A percentile compares a stretch with the other conserved stretches of the same genome.
Conservation (phyloP, 2,888 invertebrate species). For the Tetranychus truncatus region DNA sequence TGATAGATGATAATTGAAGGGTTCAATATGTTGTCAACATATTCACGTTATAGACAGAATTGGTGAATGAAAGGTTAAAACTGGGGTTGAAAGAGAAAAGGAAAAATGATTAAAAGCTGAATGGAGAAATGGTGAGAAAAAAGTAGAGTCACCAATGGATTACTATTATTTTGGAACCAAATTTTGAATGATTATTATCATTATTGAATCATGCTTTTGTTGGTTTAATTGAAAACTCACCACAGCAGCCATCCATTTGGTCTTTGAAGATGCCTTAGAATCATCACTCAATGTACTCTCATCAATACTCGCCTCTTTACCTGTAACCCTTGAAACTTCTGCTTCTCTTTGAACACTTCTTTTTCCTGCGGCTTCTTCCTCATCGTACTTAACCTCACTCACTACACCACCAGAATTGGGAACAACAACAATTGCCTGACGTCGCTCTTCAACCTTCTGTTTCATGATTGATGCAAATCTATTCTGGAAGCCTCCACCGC, state of each 20-base stretch:
- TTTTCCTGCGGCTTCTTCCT: neutral
- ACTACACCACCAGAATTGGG: neutral
- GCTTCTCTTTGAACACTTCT: neutral
- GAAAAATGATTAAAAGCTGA: too few relatives aligned
- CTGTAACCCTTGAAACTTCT: neutral
- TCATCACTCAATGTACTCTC: neutral
- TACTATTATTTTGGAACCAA: too few relatives aligned
- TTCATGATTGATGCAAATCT: slow-evolving; percentile 20
- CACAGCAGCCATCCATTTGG: slow-evolving; percentile 27
- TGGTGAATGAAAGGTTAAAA: too few relatives aligned
- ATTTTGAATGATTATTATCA: neutral
- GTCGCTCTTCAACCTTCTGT: slow-evolving; percentile 19
- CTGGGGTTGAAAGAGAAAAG: too few relatives aligned
- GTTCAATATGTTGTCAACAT: neutral
- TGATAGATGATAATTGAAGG: neutral
- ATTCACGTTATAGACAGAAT: too few relatives aligned
- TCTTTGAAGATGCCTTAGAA: slow-evolving; percentile 17
- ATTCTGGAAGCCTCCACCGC: slow-evolving; percentile 15
- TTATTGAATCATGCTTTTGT: neutral
- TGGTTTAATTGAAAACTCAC: slow-evolving; percentile 15
- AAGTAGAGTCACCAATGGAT: too few relatives aligned
- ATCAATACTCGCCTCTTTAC: slow-evolving; percentile 4
- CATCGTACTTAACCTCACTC: neutral
- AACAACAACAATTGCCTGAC: slow-evolving; percentile 12
- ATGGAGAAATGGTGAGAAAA: too few relatives aligned